These are phyloP conservation scores for Thereuonema tuberculata DNA, from an alignment of 1,140 invertebrate genomes.

Conservation along the genomic window DNA sequence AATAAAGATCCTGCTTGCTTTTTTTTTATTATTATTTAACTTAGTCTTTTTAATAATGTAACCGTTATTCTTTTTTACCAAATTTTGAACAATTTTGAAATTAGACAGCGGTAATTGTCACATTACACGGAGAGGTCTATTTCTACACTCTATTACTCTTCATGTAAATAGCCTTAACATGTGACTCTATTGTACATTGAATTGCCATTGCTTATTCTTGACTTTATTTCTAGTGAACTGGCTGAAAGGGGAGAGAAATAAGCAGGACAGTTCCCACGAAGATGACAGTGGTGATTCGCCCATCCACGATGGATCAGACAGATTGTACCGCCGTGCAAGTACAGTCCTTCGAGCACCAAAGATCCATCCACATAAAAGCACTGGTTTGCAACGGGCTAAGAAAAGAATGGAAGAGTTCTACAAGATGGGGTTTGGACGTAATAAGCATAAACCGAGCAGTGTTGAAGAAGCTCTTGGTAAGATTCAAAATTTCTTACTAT, in stretches of 20 bases:
- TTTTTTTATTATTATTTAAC: no score
- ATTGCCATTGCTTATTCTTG: no score
- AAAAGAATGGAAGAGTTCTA: slow-evolving; percentile 65
- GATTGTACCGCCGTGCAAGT: slow-evolving; percentile 15
- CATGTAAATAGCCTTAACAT: no score
- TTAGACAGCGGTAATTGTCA: no score
- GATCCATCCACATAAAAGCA: slow-evolving; percentile 2
- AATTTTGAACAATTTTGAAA: no score
- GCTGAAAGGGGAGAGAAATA: slow-evolving; percentile 34
- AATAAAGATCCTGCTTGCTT: no score
- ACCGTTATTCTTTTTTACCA: no score
- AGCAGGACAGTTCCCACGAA: slow-evolving; percentile 18
- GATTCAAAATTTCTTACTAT: no score
- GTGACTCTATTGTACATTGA: no score
- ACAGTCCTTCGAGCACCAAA: slow-evolving; percentile 12
- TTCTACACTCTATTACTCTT: no score
- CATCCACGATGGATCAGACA: slow-evolving; percentile 16
- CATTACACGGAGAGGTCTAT: no score
- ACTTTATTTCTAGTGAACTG: slow-evolving; percentile 58
- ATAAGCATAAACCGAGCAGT: slow-evolving; percentile 67
- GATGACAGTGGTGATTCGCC: slow-evolving; percentile 20
- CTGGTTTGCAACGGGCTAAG: slow-evolving; percentile 48
- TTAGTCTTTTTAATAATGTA: no score
- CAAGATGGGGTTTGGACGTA: slow-evolving; percentile 42
- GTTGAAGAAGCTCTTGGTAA: slow-evolving; percentile 62